Percentiles rank a stretch among this genome's conserved stretches.
Evolutionary conservation across 2,888 invertebrate species (phyloP).

Genomic region (Eulithis prunata): DNA sequence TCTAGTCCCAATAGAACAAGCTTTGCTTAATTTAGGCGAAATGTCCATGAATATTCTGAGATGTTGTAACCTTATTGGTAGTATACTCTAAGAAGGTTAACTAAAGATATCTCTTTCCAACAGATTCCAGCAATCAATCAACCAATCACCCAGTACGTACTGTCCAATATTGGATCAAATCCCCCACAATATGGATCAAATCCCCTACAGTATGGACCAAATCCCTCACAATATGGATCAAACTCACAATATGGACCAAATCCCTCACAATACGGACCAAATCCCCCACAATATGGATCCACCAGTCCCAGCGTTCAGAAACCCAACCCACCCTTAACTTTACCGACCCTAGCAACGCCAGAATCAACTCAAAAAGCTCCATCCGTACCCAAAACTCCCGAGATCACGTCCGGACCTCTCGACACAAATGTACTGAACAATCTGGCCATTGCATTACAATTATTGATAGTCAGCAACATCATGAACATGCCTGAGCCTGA

Average conservation of each 20-base stretch:
- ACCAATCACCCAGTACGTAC: conserved; percentile 15
- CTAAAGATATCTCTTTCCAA: neutral
- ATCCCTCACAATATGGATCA: neutral
- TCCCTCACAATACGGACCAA: neutral
- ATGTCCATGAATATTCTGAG: too few species aligned
- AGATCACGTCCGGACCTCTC: conserved; percentile 32
- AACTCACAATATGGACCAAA: neutral
- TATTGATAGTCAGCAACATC: conserved; percentile 68
- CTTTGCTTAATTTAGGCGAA: too few species aligned
- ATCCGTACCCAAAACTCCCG: conserved; percentile 3
- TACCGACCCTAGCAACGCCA: neutral
- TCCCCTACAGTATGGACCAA: too few species aligned
- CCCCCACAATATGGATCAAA: neutral
- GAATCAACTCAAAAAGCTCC: conserved; percentile 6
- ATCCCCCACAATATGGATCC: neutral
- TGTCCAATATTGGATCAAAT: conserved; percentile 14
- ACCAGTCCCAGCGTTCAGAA: neutral
- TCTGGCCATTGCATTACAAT: conserved; percentile 69
- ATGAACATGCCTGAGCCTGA: conserved; percentile 48
- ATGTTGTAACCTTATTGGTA: too few species aligned
- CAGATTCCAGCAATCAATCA: conserved; percentile 16
- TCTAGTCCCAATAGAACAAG: too few species aligned
- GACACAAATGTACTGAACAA: conserved; percentile 69
- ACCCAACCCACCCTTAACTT: neutral
- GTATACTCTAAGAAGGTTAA: neutral